Evolutionary conservation across 2,888 invertebrate species (phyloP).

Genomic region (Petrolisthes cinctipes): DNA sequence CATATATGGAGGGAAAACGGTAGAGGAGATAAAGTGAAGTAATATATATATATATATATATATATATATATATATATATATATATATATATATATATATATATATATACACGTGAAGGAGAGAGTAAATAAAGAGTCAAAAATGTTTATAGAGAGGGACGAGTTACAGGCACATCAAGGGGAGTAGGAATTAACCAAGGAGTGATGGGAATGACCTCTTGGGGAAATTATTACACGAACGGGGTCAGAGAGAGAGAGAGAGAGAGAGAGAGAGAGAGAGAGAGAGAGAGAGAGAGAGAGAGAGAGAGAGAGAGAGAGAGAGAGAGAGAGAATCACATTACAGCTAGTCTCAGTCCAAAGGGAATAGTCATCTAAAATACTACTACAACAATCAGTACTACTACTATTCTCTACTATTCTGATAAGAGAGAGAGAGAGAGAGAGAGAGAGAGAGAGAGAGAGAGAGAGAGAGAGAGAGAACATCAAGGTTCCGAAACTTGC

Average conservation of each 20-base stretch:
- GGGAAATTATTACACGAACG: neutral
- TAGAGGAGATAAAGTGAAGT: too few relatives aligned
- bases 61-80: too few relatives aligned
- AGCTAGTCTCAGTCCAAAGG: neutral
- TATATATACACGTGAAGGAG: too few relatives aligned
- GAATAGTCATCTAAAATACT: neutral
- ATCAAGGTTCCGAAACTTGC: too few relatives aligned
- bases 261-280: neutral
- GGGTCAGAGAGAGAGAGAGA: neutral
- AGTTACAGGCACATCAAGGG: neutral
- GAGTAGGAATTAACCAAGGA: too few relatives aligned
- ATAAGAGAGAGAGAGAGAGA: neutral
- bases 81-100: too few relatives aligned
- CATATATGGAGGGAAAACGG: too few relatives aligned
- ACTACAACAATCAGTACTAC: neutral
- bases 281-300: slow-evolving; percentile 12
- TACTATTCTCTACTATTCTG: neutral
- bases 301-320: slow-evolving; percentile 20
- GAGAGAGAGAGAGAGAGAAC: neutral
- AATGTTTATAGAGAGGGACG: neutral
- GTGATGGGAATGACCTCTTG: neutral
- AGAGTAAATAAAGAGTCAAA: neutral
- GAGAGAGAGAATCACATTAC: neutral
- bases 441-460: neutral
- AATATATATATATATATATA: too few relatives aligned